These are phyloP conservation scores for Hycleus phaleratus DNA, from an alignment of 1,140 invertebrate species.

Conservation along the genomic window DNA sequence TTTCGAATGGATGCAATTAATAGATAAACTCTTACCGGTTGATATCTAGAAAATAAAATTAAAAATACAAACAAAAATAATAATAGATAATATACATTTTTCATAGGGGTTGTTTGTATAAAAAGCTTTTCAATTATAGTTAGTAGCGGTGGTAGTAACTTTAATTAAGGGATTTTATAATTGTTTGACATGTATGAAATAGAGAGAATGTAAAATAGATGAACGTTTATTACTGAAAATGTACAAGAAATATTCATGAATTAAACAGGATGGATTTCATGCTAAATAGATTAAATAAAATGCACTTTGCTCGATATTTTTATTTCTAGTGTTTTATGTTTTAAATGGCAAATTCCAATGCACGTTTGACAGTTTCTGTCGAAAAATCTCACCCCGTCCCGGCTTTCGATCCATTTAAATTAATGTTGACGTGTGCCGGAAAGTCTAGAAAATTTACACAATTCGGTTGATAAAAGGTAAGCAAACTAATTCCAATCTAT, in stretches of 20 bases:
- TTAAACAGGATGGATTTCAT: too few species aligned
- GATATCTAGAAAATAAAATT: background rate
- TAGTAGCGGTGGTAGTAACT: conserved; percentile 1
- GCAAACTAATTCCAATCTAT: too few species aligned
- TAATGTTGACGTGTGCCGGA: too few species aligned
- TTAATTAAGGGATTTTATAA: conserved; percentile 14
- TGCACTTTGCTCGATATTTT: conserved; percentile 8
- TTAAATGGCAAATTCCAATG: too few species aligned
- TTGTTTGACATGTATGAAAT: conserved; percentile 10
- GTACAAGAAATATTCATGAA: conserved; percentile 9
- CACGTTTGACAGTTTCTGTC: too few species aligned
- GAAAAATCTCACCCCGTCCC: too few species aligned
- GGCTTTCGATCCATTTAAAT: too few species aligned
- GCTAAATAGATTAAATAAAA: conserved; percentile 13
- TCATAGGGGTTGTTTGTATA: conserved; percentile 4
- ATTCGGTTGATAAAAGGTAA: too few species aligned
- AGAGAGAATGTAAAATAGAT: conserved; percentile 5
- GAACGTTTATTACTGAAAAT: conserved; percentile 12
- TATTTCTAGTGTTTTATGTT: too few species aligned
- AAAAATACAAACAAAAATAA: background rate
- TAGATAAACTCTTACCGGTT: conserved; percentile 7
- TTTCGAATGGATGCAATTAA: conserved; percentile 13
- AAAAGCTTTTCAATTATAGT: conserved; percentile 9
- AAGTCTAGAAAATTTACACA: too few species aligned
- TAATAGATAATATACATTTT: too few species aligned